Base-by-base conservation (phyloP, 2,797 vertebrate genomes). In the Molothrus aeneus region DNA sequence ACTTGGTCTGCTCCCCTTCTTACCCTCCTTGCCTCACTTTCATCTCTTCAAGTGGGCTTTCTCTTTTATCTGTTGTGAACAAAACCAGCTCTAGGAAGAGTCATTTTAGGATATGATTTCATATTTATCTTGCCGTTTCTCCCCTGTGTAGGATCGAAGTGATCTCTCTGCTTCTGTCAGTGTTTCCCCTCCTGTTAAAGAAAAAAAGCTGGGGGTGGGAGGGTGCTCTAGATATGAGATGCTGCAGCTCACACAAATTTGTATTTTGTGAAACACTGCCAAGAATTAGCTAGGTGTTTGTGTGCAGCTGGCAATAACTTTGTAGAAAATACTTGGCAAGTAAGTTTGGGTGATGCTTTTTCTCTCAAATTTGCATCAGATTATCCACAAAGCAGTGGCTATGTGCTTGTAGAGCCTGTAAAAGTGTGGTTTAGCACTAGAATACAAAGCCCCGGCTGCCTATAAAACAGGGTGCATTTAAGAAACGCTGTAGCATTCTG, bases 71-170 rank as follows among this genome's bases (percentile, higher is more conserved):
- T 34, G 7, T 50, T 40, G 24, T 36, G 61, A 75, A 6, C 54
- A 72, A 47, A 53, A 31, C 13, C 4, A 6, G 20, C 51, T 72
- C 54, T 36, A 73, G 57, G 51, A 68, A 61, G 65, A 92, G 60
- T 53, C 3, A 65, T 93, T 87, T 89, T 88, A 53, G 19, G 71
- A 80, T 82, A 25, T 56, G 59, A 59, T 45, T 88, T 90, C 11
- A 3, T 72, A 25, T 72, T 89, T 80, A 19, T 78, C 32, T 84
- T 40, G 13, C 17, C 17, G 1, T 61, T 79, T 56, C 36, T 73
- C 68, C 14, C 70, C 28, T 80, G 0, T 5, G 9, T 59, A 47
- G 60, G 56, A 66, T n/a, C 0, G 1, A 59, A 65, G 31, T 43
- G 38, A 54, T 79, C 34, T 75, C 42, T 75, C 25, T 57, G 7